Conservation (phyloP, 2,113 vertebrate genomes). For the Cepphus grylle region DNA sequence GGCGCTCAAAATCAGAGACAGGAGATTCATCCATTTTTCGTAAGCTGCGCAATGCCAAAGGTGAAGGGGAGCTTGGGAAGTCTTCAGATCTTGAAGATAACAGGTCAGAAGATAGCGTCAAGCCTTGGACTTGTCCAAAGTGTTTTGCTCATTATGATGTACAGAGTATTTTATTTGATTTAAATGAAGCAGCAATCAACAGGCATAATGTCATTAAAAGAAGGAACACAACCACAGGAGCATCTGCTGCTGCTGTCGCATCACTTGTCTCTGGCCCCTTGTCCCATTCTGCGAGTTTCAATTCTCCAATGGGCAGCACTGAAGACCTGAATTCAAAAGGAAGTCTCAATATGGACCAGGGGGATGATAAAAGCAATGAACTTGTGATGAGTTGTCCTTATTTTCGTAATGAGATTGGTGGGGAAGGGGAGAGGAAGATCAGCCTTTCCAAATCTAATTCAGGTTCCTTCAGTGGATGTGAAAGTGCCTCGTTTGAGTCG, state of each 20-base stretch:
- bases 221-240: slow-evolving; percentile 92
- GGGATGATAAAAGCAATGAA: slow-evolving; percentile 94
- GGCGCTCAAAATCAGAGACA: slow-evolving; percentile 92
- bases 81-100: slow-evolving; percentile 87
- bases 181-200: slow-evolving; percentile 85
- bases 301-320: slow-evolving; percentile 91
- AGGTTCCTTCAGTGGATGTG: slow-evolving; percentile 79
- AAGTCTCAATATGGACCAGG: slow-evolving; percentile 84
- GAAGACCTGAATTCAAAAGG: slow-evolving; percentile 91
- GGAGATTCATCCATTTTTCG: slow-evolving; percentile 95
- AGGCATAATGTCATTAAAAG: slow-evolving; percentile 87
- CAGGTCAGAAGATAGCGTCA: slow-evolving; percentile 82
- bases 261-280: slow-evolving; percentile 82
- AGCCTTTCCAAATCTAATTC: slow-evolving; percentile 89
- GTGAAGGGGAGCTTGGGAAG: slow-evolving; percentile 82
- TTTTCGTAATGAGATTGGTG: slow-evolving; percentile 93
- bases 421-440: slow-evolving; percentile 86
- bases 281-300: slow-evolving; percentile 89
- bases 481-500: slow-evolving; percentile 87
- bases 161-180: slow-evolving; percentile 92
- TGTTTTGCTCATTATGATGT: slow-evolving; percentile 94
- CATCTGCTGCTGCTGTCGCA: slow-evolving; percentile 90
- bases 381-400: slow-evolving; percentile 92
- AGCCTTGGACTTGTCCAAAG: slow-evolving; percentile 89
- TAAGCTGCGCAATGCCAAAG: slow-evolving; percentile 89